A percentile compares a stretch with the other conserved stretches of the same genome.
Conservation (phyloP, 2,797 vertebrate species). For the Capromys pilorides region DNA sequence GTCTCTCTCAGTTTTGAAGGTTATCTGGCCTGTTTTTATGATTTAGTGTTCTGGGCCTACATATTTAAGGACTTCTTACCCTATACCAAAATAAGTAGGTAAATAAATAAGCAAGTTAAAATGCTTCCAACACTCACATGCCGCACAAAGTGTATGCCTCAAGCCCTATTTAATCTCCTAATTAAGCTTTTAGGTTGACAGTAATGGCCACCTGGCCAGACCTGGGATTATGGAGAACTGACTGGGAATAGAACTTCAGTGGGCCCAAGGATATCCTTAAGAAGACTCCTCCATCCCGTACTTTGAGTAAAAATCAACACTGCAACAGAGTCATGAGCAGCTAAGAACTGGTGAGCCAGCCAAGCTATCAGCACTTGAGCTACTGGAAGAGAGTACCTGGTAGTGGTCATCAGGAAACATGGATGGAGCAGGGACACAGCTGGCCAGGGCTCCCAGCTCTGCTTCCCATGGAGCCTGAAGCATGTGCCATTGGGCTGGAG, state of each 20-base stretch:
- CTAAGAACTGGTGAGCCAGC: rapidly evolving
- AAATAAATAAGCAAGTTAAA: not conserved
- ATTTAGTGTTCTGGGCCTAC: not conserved
- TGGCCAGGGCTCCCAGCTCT: not conserved
- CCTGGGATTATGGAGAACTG: not conserved
- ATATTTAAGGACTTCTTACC: not conserved
- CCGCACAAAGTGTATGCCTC: not conserved
- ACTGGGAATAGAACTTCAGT: rapidly evolving
- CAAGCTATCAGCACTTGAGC: not conserved
- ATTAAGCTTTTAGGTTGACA: not conserved
- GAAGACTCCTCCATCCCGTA: not conserved
- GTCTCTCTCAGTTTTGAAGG: not conserved
- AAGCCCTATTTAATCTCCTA: not conserved
- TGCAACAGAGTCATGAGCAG: too few relatives aligned
- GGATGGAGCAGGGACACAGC: not conserved
- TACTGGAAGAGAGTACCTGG: rapidly evolving
- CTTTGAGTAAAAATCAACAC: not conserved
- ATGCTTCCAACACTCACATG: rapidly evolving
- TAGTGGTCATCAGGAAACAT: rapidly evolving
- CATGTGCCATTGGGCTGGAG: rapidly evolving
- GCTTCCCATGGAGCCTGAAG: not conserved
- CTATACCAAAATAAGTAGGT: not conserved
- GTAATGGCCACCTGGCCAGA: not conserved
- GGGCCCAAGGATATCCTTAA: too few relatives aligned
- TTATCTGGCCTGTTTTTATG: not conserved